phyloP scores from a whole-genome alignment of 2,888 invertebrate species.

The Sceliomorpha sp. region DNA sequence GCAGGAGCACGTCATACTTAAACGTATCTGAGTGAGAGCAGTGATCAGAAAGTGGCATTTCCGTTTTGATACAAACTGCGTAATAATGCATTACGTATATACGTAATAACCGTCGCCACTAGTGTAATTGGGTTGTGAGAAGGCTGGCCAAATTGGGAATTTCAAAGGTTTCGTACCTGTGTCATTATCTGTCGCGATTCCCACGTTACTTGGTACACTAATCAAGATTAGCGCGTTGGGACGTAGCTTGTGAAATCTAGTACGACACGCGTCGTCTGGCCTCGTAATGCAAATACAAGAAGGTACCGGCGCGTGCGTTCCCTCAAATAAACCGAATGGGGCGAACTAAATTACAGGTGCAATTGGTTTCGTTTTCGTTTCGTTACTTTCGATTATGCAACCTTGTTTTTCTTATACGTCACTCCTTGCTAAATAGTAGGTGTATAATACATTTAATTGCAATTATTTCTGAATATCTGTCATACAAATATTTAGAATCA shows the following conservation, averaged over 20 bases:
- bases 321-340: background rate
- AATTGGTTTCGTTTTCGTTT: background rate
- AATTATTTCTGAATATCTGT: too few relatives aligned
- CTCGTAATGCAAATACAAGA: conserved; percentile 4
- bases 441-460: too few relatives aligned
- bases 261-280: conserved; percentile 1
- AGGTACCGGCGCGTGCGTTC: background rate
- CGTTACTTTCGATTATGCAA: too few relatives aligned
- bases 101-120: conserved; percentile 25
- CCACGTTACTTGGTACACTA: conserved; percentile 29
- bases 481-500: too few relatives aligned
- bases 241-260: conserved; percentile 15
- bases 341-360: background rate
- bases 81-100: conserved; percentile 29
- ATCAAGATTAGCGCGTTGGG: conserved; percentile 24
- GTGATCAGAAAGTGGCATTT: conserved; percentile 34
- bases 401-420: too few relatives aligned
- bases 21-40: conserved; percentile 6
- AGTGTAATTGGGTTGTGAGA: conserved; percentile 38
- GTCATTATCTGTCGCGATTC: conserved; percentile 22
- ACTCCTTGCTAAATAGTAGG: too few relatives aligned
- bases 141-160: conserved; percentile 38
- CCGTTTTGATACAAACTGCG: conserved; percentile 23
- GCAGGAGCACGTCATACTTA: conserved; percentile 1
- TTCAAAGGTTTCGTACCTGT: conserved; percentile 27